A percentile compares a stretch with the other conserved stretches of the same genome.
Evolutionary conservation across 1,140 invertebrate species (phyloP).

Genomic region (Zaprionus camerounensis): DNA sequence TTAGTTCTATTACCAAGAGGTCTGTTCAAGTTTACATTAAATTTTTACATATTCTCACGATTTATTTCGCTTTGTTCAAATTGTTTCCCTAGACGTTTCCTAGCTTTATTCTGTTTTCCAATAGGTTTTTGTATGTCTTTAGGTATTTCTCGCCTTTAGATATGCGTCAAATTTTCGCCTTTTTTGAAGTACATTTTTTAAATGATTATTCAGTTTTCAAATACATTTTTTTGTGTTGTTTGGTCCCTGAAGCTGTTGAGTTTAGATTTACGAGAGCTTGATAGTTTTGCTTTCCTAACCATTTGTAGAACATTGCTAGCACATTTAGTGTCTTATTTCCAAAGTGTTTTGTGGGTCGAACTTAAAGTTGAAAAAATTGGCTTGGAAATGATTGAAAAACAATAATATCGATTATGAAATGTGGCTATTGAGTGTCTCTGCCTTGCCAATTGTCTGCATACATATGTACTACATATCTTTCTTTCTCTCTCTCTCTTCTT

Average conservation of each 20-base stretch:
- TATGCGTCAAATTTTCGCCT: conserved; percentile 53
- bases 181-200: conserved; percentile 33
- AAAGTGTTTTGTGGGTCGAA: conserved; percentile 48
- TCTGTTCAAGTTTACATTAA: conserved; percentile 17
- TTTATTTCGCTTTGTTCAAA: conserved; percentile 32
- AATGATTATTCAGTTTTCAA: conserved; percentile 56
- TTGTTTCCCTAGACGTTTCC: conserved; percentile 44
- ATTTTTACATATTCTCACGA: conserved; percentile 18
- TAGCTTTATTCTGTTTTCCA: conserved; percentile 25
- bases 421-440: conserved; percentile 16
- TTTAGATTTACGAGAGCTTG: conserved; percentile 72
- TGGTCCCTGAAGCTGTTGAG: conserved; percentile 82
- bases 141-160: conserved; percentile 40
- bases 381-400: background rate
- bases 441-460: conserved; percentile 56
- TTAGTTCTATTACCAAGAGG: conserved; percentile 65
- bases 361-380: conserved; percentile 21
- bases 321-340: conserved; percentile 31
- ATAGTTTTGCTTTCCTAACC: conserved; percentile 57
- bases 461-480: conserved; percentile 19
- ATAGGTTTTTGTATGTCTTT: conserved; percentile 39
- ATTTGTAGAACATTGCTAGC: conserved; percentile 43
- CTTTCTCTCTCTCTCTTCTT: background rate
- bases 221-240: conserved; percentile 58
- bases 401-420: conserved; percentile 8